A percentile compares a stretch with the other conserved stretches of the same genome.
Evolutionary conservation across 2,113 vertebrate genomes (phyloP).

Genomic region (Scophthalmus maximus): DNA sequence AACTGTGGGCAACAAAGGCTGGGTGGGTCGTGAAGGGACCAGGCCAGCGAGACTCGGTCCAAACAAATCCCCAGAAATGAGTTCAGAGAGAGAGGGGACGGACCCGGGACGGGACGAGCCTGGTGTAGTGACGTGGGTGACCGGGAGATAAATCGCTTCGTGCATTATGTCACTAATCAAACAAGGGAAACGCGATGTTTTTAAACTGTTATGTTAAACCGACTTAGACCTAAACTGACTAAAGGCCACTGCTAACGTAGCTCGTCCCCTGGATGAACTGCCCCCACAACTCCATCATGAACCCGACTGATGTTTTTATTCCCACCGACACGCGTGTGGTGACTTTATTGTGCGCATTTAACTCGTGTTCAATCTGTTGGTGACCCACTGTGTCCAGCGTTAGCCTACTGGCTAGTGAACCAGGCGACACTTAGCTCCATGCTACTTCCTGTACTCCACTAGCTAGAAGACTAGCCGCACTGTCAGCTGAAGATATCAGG

Average conservation of each 20-base stretch:
- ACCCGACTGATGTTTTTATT: background rate
- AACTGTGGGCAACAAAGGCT: conserved; percentile 78
- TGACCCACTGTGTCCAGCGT: background rate
- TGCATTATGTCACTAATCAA: background rate
- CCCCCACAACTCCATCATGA: background rate
- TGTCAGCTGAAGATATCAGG: conserved; percentile 52
- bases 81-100: conserved; percentile 35
- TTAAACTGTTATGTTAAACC: background rate
- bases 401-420: conserved; percentile 33
- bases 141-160: conserved; percentile 8
- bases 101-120: too few species aligned
- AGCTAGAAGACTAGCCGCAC: conserved; percentile 34
- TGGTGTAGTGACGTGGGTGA: conserved; percentile 1
- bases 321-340: background rate
- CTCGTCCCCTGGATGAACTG: conserved; percentile 4
- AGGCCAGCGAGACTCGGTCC: conserved; percentile 70
- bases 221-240: background rate
- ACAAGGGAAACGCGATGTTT: background rate
- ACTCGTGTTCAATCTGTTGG: background rate
- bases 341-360: background rate
- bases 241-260: conserved; percentile 39
- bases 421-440: conserved; percentile 51
- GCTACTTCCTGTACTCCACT: conserved; percentile 67
- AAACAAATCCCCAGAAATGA: conserved; percentile 52
- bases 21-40: conserved; percentile 63